Percentiles rank a stretch among this genome's conserved stretches.
Conservation (phyloP, 2,113 vertebrate species). For the Apodemus sylvaticus region DNA sequence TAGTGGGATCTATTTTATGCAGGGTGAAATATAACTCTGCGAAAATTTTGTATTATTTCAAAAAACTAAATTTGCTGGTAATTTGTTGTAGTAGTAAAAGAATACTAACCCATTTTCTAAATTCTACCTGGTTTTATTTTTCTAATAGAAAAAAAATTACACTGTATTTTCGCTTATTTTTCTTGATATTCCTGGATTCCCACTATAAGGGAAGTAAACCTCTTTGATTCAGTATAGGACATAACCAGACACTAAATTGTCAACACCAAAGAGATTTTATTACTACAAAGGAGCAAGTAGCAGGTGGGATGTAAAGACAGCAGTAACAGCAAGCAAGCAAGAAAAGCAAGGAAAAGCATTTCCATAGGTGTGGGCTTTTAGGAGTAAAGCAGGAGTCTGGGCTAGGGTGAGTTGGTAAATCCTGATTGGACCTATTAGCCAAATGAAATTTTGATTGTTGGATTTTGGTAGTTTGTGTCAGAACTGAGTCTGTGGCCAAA, state of each 20-base stretch:
- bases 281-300: neutral
- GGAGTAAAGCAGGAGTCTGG: neutral
- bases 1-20: neutral
- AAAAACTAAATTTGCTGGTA: neutral
- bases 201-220: neutral
- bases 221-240: neutral
- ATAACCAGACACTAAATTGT: neutral
- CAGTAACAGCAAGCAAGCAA: neutral
- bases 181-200: neutral
- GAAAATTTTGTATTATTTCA: neutral
- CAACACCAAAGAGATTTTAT: neutral
- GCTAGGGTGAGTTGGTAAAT: neutral
- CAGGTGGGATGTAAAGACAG: neutral
- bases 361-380: too few species aligned
- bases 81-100: neutral
- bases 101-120: neutral
- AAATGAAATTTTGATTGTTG: neutral
- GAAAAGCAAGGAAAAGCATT: neutral
- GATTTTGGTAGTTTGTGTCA: neutral
- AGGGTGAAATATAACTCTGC: neutral
- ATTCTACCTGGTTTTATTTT: neutral
- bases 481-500: neutral
- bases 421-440: neutral
- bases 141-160: neutral
- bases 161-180: neutral